A percentile compares a stretch with the other conserved stretches of the same genome.
Evolutionary conservation across 1,140 invertebrate genomes (phyloP).

Genomic region (Gryon sp.): DNA sequence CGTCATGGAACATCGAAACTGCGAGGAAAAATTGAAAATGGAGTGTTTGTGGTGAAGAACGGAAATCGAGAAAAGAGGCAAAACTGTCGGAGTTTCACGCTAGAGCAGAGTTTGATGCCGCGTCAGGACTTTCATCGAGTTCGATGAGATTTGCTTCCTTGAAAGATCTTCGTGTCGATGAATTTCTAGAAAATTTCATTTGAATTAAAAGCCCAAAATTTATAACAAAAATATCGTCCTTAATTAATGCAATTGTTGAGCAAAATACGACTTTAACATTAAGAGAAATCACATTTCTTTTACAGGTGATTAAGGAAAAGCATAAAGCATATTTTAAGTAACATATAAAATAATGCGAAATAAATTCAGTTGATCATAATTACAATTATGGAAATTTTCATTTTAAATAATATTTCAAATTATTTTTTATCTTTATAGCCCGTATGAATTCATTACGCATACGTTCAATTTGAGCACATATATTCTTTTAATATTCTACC

Average conservation of each 20-base stretch:
- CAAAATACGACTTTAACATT: too few relatives aligned
- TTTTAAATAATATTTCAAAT: constrained; percentile 12
- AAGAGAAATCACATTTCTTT: too few relatives aligned
- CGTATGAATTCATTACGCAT: constrained; percentile 69
- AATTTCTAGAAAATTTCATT: constrained; percentile 37
- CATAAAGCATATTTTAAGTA: too few relatives aligned
- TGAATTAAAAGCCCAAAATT: too few relatives aligned
- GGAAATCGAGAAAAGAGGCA: constrained; percentile 26
- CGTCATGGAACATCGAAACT: constrained; percentile 39
- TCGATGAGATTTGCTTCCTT: constrained; percentile 61
- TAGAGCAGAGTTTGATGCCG: constrained; percentile 61
- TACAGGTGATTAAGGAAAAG: too few relatives aligned
- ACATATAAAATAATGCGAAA: too few relatives aligned
- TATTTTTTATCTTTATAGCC: constrained; percentile 50
- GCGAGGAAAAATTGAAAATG: constrained; percentile 59
- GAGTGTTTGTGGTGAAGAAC: constrained; percentile 49
- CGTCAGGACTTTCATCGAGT: constrained; percentile 67
- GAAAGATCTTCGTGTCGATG: constrained; percentile 50
- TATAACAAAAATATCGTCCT: too few relatives aligned
- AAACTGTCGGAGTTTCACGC: constrained; percentile 61
- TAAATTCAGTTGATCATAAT: too few relatives aligned
- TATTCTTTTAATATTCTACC: constrained; percentile 71
- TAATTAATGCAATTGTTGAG: too few relatives aligned
- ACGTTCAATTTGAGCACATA: constrained; percentile 67
- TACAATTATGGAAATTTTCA: too few relatives aligned